Base-by-base conservation (phyloP, 2,888 invertebrate species). In the Cataglyphis albicans region DNA sequence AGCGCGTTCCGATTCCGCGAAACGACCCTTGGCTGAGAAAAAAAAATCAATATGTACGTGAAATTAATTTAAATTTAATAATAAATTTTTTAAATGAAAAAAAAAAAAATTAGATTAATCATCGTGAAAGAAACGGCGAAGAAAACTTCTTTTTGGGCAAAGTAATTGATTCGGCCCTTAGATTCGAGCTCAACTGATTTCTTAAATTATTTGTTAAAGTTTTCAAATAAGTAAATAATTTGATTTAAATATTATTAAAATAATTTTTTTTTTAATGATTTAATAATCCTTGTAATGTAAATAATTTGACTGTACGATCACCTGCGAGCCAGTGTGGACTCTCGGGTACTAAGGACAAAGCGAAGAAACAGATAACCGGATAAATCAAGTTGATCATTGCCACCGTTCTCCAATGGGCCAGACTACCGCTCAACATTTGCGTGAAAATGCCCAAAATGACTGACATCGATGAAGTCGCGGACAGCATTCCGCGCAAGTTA, bases 261-360 rank as follows among this genome's bases (percentile, higher is more conserved):
- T 63, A 68, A 29, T n/a, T 68, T 29, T 25, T 21, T 9, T 15
- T 7, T 2, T 5, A 44, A 44, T 4, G 21, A 64, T 6, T 68
- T 5, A 18, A 57, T 10, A 41, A 41, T 41, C 4, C 21, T 15
- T 5, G n/a, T 0, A 29, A 29, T n/a, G 7, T 41, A 44, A 59
- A 15, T 29, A 25, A 38, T 38, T 38, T 7, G n/a, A 52, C 15
- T 52, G 9, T 35, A 2, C 3, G 32, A 67, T 87, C 89, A 95
- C 96, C 96, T 72, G 97, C 96, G 70, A 98, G 95, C 98, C 98
- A 98, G 88, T 97, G 96, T 0, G 98, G 98, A 88, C 97, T 97
- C 94, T 98, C 98, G 0, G 98, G 98, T 5, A 98, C 96, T 92
- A 97, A 96, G 89, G 95, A 96, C 12, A 98, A 95, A 0, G 96